Evolutionary conservation across 2,888 invertebrate genomes (phyloP).

Genomic region (Thumatha senex): DNA sequence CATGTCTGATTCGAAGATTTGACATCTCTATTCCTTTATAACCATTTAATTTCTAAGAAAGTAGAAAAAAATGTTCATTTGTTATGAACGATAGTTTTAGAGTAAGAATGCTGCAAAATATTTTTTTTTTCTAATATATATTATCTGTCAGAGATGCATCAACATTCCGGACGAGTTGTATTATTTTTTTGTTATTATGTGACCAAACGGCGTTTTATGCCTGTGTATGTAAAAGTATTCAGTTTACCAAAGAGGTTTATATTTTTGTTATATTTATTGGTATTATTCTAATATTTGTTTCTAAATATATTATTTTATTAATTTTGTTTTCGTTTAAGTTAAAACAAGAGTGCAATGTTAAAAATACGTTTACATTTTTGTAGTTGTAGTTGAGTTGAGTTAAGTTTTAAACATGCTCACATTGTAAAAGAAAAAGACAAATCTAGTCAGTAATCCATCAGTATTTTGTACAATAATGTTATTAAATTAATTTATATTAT

Average conservation of each 20-base stretch:
- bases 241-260: conserved; percentile 43
- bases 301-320: conserved; percentile 33
- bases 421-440: conserved; percentile 47
- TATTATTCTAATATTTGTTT: conserved; percentile 28
- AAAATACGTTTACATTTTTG: conserved; percentile 16
- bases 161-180: not conserved
- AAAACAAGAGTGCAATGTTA: conserved; percentile 32
- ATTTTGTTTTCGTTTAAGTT: conserved; percentile 35
- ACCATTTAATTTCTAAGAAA: too few relatives aligned
- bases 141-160: not conserved
- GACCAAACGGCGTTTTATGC: conserved; percentile 22
- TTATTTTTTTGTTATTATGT: conserved; percentile 20
- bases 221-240: conserved; percentile 30
- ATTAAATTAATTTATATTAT: conserved; percentile 5
- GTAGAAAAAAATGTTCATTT: too few relatives aligned
- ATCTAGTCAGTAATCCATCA: conserved; percentile 57
- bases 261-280: conserved; percentile 34
- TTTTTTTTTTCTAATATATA: too few relatives aligned
- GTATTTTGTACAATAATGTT: conserved; percentile 40
- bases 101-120: too few relatives aligned
- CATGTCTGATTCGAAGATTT: too few relatives aligned
- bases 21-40: too few relatives aligned
- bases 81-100: too few relatives aligned
- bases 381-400: conserved; percentile 27
- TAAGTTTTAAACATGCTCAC: conserved; percentile 34